Base-by-base conservation (phyloP, 2,797 vertebrate species). In the Sebastes melanostomus region DNA sequence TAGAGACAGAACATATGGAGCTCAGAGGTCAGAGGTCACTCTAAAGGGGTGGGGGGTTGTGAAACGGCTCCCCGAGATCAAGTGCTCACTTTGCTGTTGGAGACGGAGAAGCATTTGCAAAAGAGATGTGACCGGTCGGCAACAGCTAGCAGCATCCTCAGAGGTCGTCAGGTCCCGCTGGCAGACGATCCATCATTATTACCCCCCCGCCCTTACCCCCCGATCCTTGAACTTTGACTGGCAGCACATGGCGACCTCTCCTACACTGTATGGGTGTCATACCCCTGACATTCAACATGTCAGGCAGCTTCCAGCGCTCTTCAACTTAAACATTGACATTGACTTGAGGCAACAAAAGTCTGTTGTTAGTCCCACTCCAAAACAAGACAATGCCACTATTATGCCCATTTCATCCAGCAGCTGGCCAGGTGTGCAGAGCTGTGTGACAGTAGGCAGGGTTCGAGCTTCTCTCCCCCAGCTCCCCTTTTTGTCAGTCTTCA, bases 1-100 rank as follows among this genome's bases (percentile, higher is more conserved):
- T 22, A 72, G 62, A 80, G 59, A 69, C 10, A 73, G 66, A 86
- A 78, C 87, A 92, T 86, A 90, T 88, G 89, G 88, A 66, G 63
- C 60, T 65, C 3, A 10, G 77, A 38, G 87, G 78, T 84, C 81
- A 91, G 27, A 78, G 83, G 83, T 89, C 82, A 75, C 24, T 4
- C 6, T 1, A 14, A 65, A 46, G 52, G 77, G 36, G 36, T 6
- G 36, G 63, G 78, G 58, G 76, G 66, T 18, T 66, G 58, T 69
- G 67, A 78, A 73, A 80, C n/a, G 54, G 54, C 80, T 63, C 29
- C 72, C 20, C 13, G 22, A 9, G 30, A 83, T 72, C 68, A 61
- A 78, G 34, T 67, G 67, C 83, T 84, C 63, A 63, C 72, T 91
- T 83, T 72, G 62, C 68, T 24, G 20, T 58, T 22, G n/a, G 36